Evolutionary conservation across 1,140 invertebrate species (phyloP), one percentile per base, ranked within the genome.

Genomic region (Andrena cerasifolii): DNA sequence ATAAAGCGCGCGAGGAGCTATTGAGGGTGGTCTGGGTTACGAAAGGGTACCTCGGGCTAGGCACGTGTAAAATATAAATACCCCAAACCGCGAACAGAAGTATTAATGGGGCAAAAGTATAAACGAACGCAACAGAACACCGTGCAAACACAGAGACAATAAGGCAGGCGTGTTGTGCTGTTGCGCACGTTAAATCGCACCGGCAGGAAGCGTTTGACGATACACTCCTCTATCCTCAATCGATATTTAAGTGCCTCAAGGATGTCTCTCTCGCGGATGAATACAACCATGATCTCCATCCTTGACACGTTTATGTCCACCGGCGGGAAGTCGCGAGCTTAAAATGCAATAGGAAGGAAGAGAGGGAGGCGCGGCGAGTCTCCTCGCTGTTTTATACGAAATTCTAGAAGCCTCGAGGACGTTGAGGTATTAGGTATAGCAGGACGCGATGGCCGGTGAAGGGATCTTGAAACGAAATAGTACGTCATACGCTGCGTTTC

Each of bases 231-330:
- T 71, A 77, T 70, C 66, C 75, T 77, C 75, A 31, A 77, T 71
- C 75, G 67, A 77, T 71, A 61, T 53, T 77, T 43, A 71, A 77
- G 36, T 70, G 56, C 67, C 56, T 71, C 75, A 71, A 77, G 75
- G 75, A 61, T 77, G 47, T 31, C 4, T 61, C 4, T 61, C 75
- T 53, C 51, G 4, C 24, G 56, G 66, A 59, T 71, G 66, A 71
- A 61, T 77, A 33, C 31, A 62, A 61, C 74, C 54, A 61, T 70
- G 75, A 77, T 70, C 67, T 61, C 67, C n/a, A 77, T 77, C 73
- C 73, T 76, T 68, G 73, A 76, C 73, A 68, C 65, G 63, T 76
- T 76, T 68, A 31, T 24, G n/a, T 49, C 18, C 45, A 53, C 36
- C 4, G 28, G 12, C 40, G 43, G 24, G 36, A 43, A 73, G n/a